These are phyloP conservation scores for Emydocephalus ijimae DNA, from an alignment of 2,113 vertebrate species.

Conservation along the genomic window DNA sequence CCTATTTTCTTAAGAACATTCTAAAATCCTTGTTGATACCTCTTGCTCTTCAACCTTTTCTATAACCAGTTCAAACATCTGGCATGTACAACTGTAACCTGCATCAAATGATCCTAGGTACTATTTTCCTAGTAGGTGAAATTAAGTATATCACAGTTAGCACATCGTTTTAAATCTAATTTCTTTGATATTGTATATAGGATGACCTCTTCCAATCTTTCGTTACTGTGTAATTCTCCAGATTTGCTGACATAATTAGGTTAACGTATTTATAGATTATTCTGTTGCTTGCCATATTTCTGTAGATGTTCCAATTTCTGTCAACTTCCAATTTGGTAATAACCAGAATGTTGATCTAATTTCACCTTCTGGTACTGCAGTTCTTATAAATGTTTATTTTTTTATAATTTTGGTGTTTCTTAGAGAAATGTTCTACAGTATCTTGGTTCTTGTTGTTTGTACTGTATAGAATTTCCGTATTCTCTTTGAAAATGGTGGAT, in stretches of 20 bases:
- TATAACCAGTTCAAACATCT: neutral
- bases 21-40: neutral
- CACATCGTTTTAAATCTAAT: neutral
- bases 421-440: neutral
- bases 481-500: neutral
- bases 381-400: neutral
- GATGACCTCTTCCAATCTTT: neutral
- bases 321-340: neutral
- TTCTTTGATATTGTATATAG: neutral
- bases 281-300: neutral
- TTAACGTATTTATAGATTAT: neutral
- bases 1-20: neutral
- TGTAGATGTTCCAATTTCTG: neutral
- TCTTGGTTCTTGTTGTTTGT: neutral
- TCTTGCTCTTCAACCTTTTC: neutral
- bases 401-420: neutral
- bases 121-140: neutral
- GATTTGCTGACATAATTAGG: neutral
- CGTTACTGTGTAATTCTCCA: neutral
- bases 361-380: neutral
- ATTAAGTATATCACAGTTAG: neutral
- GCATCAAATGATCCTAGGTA: neutral
- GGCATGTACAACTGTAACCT: neutral
- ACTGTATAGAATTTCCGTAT: neutral
- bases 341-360: neutral